Base-by-base conservation (phyloP, 2,113 vertebrate genomes). In the Peromyscus polionotus region DNA sequence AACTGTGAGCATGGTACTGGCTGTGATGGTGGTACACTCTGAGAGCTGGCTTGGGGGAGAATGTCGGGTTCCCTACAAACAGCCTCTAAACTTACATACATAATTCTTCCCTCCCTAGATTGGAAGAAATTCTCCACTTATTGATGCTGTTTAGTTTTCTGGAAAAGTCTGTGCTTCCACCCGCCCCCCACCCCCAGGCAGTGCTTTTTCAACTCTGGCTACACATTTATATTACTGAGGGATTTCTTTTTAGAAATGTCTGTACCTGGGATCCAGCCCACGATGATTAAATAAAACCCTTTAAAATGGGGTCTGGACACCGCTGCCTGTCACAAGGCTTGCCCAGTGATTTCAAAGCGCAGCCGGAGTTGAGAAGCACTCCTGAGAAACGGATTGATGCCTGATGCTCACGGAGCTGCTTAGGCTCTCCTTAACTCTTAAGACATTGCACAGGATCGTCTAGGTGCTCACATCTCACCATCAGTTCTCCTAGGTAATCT, bases 161-260 rank as follows among this genome's bases (percentile, higher is more conserved):
- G n/a, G 87, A 76, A 68, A 48, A 80, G 83, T 57, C 57, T 36
- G 36, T 61, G 81, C 5, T 61, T 92, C 93, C 3, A 2, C 10
- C 51, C 54, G 2, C 0, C 1, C 10, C 51, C 54, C 54, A 11
- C 83, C 22, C 54, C 42, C 79, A 65, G 72, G 39, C 26, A 61
- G 24, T 79, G 67, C 26, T 92, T 90, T 73, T 59, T 85, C 80
- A 94, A 80, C 17, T 33, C 20, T 65, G 65, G 26, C 73, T 88
- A 22, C 59, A 81, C 65, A 80, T 76, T 92, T 73, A 88, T 95
- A 90, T 95, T 45, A 80, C 24, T 7, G 28, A 67, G 26, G 73
- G 61, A 84, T 87, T 94, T 95, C 93, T 93, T 94, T 96, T 89
- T 6, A 0, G 51, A 90, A 93, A 91, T 68, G 42, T 79, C 36